These are phyloP conservation scores for Diploscapter pachys DNA, from an alignment of 1,140 invertebrate species.

Conservation along the genomic window DNA sequence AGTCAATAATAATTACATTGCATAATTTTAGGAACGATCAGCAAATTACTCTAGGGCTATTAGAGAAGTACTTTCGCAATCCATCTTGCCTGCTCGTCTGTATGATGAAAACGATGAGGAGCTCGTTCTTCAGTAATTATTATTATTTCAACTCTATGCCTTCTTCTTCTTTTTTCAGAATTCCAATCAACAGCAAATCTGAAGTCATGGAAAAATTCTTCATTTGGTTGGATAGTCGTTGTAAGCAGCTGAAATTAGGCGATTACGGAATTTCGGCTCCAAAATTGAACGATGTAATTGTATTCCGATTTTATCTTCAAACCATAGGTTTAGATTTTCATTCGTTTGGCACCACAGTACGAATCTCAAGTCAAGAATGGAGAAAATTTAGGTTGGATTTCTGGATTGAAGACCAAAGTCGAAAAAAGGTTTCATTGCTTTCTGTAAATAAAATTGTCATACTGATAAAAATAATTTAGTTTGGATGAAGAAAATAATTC, in stretches of 20 bases:
- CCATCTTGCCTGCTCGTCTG: neutral
- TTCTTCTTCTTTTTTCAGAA: constrained; percentile 59
- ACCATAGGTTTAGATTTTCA: constrained; percentile 9
- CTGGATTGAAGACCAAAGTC: too few relatives aligned
- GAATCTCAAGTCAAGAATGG: too few relatives aligned
- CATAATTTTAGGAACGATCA: too few relatives aligned
- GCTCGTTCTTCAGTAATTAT: constrained; percentile 17
- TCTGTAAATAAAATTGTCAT: too few relatives aligned
- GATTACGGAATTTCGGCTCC: constrained; percentile 69
- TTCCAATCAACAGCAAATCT: constrained; percentile 60
- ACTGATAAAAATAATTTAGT: too few relatives aligned
- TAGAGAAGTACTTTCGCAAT: neutral
- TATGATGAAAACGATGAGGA: constrained; percentile 27
- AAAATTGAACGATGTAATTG: constrained; percentile 64
- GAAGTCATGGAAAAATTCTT: constrained; percentile 62
- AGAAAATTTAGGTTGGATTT: too few relatives aligned
- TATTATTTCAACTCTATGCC: neutral
- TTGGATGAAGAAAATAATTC: too few relatives aligned
- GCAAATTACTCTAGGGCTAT: neutral
- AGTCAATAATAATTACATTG: too few relatives aligned
- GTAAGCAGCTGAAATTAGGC: constrained; percentile 61
- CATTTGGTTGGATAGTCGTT: constrained; percentile 61
- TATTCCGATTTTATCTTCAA: neutral
- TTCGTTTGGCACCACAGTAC: constrained; percentile 56
- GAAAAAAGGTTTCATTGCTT: too few relatives aligned